These are phyloP conservation scores for Xenopus petersii DNA, from an alignment of 2,797 vertebrate genomes.

Conservation along the genomic window DNA sequence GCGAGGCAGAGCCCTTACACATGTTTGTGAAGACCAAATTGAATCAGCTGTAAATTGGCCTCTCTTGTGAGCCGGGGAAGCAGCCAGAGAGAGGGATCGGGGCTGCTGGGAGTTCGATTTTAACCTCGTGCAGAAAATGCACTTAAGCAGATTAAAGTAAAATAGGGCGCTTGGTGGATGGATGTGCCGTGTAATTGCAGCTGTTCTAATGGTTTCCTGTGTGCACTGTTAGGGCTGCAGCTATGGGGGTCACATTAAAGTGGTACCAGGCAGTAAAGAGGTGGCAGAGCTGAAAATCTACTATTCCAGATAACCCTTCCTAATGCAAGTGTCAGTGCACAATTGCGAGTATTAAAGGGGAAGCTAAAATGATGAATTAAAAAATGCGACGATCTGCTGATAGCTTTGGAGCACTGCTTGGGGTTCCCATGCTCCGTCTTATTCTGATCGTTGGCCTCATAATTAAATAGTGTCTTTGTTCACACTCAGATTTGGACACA, in stretches of 20 bases:
- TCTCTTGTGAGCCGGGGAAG: constrained; percentile 98
- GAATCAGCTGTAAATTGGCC: constrained; percentile 99
- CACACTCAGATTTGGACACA: too few species aligned
- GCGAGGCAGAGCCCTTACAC: constrained; percentile 98
- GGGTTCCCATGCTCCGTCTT: too few species aligned
- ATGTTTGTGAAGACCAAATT: constrained; percentile 99
- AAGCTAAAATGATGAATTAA: too few species aligned
- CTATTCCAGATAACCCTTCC: neutral
- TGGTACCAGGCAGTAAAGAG: constrained; percentile 44
- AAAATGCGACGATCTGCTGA: too few species aligned
- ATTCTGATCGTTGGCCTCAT: too few species aligned
- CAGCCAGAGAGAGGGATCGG: constrained; percentile 79
- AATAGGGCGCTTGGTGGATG: constrained; percentile 90
- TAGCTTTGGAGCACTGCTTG: too few species aligned
- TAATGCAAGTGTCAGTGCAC: too few species aligned
- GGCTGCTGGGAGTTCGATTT: constrained; percentile 96
- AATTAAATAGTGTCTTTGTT: too few species aligned
- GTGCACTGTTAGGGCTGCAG: constrained; percentile 76
- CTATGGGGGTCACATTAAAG: constrained; percentile 74
- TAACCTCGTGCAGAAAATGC: constrained; percentile 99
- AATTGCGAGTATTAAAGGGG: too few species aligned
- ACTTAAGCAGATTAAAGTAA: constrained; percentile 99
- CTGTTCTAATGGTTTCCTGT: constrained; percentile 97
- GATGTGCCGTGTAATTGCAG: constrained; percentile 97
- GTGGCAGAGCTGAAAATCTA: constrained; percentile 25